phyloP scores from a whole-genome alignment of 2,113 vertebrate genomes.

The Pseudorasbora parva region DNA sequence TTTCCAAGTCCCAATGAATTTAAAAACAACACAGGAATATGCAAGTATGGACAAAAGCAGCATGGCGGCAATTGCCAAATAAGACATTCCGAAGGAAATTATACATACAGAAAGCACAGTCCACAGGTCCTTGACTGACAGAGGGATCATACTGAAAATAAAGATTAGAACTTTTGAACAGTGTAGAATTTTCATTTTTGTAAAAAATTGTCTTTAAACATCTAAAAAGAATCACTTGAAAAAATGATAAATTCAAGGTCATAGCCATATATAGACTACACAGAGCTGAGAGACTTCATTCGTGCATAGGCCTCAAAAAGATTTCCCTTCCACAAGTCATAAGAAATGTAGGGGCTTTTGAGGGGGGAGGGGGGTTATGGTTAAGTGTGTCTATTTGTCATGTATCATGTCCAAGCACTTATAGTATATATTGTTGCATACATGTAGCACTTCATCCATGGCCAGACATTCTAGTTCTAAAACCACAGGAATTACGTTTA shows the following conservation, averaged over 20 bases:
- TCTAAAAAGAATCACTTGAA: conserved; percentile 29
- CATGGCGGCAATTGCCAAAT: conserved; percentile 20
- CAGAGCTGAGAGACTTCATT: conserved; percentile 39
- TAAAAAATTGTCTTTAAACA: conserved; percentile 47
- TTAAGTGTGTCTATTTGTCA: conserved; percentile 39
- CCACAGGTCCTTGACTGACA: conserved; percentile 13
- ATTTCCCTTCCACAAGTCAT: not conserved
- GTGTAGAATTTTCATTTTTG: conserved; percentile 51
- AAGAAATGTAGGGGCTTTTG: conserved; percentile 11
- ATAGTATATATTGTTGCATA: conserved; percentile 47
- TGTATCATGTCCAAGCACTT: conserved; percentile 54
- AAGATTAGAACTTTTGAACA: conserved; percentile 43
- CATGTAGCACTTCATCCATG: conserved; percentile 56
- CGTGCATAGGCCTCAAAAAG: conserved; percentile 44
- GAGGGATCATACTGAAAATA: not conserved
- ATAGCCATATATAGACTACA: conserved; percentile 52
- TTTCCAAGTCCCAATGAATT: not conserved
- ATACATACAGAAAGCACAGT: conserved; percentile 52
- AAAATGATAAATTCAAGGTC: conserved; percentile 31
- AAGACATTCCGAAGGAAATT: conserved; percentile 18
- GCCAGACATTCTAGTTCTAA: conserved; percentile 35
- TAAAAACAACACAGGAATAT: conserved; percentile 27
- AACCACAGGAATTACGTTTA: conserved; percentile 35
- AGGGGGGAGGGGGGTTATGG: conserved; percentile 3
- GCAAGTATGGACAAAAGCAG: conserved; percentile 28